A percentile compares a stretch with the other conserved stretches of the same genome.
Evolutionary conservation across 2,888 invertebrate species (phyloP).

Genomic region (Monochamus alternatus): DNA sequence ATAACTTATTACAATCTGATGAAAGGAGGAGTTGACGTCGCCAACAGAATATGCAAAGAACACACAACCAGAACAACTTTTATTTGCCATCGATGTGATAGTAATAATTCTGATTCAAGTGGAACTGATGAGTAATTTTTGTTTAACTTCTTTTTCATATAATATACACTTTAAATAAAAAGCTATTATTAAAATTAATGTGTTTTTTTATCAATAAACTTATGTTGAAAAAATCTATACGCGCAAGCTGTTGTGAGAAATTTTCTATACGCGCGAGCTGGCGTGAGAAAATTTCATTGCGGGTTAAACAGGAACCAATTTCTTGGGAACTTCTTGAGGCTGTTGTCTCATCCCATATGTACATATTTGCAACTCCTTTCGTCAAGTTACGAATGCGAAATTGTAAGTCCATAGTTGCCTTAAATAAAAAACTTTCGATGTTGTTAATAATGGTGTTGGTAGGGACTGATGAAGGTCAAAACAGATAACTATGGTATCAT

Average conservation of each 20-base stretch:
- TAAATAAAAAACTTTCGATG: no score
- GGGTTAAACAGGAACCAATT: no score
- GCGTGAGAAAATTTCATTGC: not conserved
- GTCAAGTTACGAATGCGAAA: no score
- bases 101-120: slow-evolving; percentile 16
- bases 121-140: slow-evolving; percentile 16
- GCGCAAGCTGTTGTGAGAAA: no score
- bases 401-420: no score
- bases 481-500: no score
- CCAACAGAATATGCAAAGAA: slow-evolving; percentile 49
- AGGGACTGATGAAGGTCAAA: no score
- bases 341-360: no score
- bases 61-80: slow-evolving; percentile 9
- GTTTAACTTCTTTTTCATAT: slow-evolving; percentile 14
- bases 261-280: not conserved
- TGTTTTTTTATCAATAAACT: not conserved
- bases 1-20: slow-evolving; percentile 54
- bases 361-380: no score
- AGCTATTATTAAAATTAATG: slow-evolving; percentile 16
- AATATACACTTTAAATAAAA: slow-evolving; percentile 13
- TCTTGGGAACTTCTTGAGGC: no score
- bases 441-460: no score
- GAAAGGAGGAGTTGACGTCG: slow-evolving; percentile 57
- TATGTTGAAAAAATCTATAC: not conserved
- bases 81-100: slow-evolving; percentile 31